Percentiles rank a stretch among this genome's conserved stretches.
Conservation (phyloP, 2,113 vertebrate species). For the Ciconia maguari region DNA sequence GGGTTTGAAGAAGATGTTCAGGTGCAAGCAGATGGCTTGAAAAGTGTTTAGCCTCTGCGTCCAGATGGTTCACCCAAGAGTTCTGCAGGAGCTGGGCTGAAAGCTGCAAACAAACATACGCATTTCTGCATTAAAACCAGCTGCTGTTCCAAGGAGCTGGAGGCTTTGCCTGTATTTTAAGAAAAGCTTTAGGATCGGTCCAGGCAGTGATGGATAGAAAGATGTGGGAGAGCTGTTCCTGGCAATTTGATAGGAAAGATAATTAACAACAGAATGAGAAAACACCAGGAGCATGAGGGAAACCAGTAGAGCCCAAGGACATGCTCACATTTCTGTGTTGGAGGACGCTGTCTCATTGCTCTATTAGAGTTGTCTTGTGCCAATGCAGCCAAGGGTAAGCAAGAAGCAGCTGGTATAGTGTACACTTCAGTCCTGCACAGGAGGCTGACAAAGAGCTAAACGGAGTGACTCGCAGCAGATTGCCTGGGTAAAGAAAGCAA, state of each 20-base stretch:
- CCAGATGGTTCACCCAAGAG: neutral
- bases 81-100: conserved; percentile 1
- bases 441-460: neutral
- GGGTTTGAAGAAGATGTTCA: neutral
- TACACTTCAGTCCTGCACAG: neutral
- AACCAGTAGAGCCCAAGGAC: neutral
- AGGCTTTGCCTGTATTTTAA: neutral
- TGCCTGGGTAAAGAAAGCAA: neutral
- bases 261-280: conserved; percentile 15
- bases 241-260: conserved; percentile 8
- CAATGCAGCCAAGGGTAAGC: neutral
- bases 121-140: conserved; percentile 19
- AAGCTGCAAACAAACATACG: neutral
- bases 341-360: neutral
- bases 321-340: neutral
- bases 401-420: neutral
- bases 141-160: neutral
- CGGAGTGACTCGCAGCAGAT: neutral
- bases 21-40: neutral
- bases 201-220: neutral
- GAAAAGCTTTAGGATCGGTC: neutral
- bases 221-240: neutral
- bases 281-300: neutral
- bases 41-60: neutral
- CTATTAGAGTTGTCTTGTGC: neutral